phyloP scores from a whole-genome alignment of 2,888 invertebrate species.

The Masnerella sp. region DNA sequence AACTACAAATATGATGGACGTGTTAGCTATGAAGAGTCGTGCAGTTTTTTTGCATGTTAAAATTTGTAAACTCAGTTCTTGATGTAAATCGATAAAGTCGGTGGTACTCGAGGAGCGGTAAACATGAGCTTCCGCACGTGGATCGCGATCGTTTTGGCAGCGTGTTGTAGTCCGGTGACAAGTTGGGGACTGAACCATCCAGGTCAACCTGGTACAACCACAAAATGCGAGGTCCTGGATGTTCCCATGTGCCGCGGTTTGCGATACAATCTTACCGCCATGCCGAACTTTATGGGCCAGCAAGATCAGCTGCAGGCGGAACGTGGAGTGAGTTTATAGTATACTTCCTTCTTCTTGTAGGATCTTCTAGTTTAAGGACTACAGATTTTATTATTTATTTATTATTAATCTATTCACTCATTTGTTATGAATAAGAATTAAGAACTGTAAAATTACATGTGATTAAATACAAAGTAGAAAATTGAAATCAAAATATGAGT shows the following conservation, averaged over 20 bases:
- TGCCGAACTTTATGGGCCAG: conserved; percentile 93
- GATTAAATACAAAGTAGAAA: too few species aligned
- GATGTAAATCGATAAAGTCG: conserved; percentile 24
- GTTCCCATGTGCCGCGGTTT: conserved; percentile 89
- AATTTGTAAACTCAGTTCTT: conserved; percentile 14
- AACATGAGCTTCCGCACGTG: conserved; percentile 62
- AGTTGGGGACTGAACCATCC: conserved; percentile 78
- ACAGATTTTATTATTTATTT: too few species aligned
- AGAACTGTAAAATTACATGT: too few species aligned
- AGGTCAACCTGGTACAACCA: conserved; percentile 73
- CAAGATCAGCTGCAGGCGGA: conserved; percentile 89
- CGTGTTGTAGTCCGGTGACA: conserved; percentile 53
- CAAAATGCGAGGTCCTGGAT: conserved; percentile 87
- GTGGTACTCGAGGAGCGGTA: conserved; percentile 19
- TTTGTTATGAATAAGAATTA: too few species aligned
- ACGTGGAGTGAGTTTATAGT: conserved; percentile 82
- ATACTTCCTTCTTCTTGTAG: conserved; percentile 20
- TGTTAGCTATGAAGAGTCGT: conserved; percentile 19
- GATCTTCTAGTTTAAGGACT: too few species aligned
- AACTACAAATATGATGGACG: conserved; percentile 2
- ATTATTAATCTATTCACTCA: too few species aligned
- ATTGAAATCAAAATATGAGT: too few species aligned
- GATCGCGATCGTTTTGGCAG: conserved; percentile 70
- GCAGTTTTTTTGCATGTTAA: not conserved
- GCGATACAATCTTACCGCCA: conserved; percentile 90